Conservation (phyloP, 2,797 vertebrate genomes). For the Tokudaia tokunoshimensis region DNA sequence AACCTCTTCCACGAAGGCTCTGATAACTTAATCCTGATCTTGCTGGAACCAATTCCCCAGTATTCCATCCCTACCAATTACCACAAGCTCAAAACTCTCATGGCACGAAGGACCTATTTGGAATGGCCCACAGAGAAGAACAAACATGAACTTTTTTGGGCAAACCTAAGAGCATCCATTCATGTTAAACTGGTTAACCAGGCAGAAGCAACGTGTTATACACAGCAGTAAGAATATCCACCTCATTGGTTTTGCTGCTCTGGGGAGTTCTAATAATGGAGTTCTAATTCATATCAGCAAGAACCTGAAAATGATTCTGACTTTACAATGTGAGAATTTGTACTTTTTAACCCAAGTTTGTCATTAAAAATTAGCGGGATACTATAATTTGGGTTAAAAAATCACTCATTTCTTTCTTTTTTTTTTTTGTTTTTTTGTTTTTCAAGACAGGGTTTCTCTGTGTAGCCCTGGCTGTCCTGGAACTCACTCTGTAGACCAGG, state of each 20-base stretch:
- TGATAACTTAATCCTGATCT: constrained; percentile 92
- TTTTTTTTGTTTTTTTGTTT: too few species aligned
- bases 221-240: background rate
- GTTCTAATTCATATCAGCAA: background rate
- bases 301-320: constrained; percentile 27
- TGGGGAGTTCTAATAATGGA: constrained; percentile 18
- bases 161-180: constrained; percentile 92
- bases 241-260: background rate
- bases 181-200: constrained; percentile 76
- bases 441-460: background rate
- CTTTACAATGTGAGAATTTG: constrained; percentile 12
- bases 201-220: background rate
- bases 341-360: background rate
- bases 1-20: constrained; percentile 89
- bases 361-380: constrained; percentile 25
- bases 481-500: background rate
- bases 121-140: constrained; percentile 94
- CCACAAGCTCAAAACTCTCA: constrained; percentile 93
- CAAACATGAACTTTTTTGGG: constrained; percentile 93
- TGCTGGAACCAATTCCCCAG: constrained; percentile 92
- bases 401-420: background rate
- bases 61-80: constrained; percentile 94
- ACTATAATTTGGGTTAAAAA: constrained; percentile 31
- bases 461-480: background rate
- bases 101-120: constrained; percentile 92